phyloP scores from a whole-genome alignment of 2,113 vertebrate genomes.

The Ia io region DNA sequence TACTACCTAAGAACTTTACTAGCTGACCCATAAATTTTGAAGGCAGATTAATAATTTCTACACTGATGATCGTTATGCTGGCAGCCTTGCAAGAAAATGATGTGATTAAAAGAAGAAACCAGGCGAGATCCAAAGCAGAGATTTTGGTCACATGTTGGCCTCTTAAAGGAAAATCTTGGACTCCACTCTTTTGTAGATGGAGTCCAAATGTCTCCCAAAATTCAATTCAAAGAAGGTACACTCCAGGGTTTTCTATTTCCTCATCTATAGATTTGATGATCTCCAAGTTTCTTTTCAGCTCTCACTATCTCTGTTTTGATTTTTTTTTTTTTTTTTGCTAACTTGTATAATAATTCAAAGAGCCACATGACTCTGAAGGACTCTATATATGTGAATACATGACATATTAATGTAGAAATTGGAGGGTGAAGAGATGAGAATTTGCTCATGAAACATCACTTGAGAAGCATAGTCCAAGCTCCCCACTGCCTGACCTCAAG shows the following conservation, averaged over 20 bases:
- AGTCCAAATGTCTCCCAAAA: not conserved
- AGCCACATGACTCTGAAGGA: not conserved
- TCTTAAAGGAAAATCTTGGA: slow-evolving; percentile 6
- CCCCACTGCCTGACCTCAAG: not conserved
- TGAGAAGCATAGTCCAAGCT: not conserved
- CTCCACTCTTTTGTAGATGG: not conserved
- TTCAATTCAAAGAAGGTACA: not conserved
- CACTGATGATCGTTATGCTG: not conserved
- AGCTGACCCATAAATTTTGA: not conserved
- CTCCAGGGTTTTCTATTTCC: not conserved
- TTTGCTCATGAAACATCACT: not conserved
- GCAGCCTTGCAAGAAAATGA: not conserved
- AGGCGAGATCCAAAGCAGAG: not conserved
- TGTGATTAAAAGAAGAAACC: not conserved
- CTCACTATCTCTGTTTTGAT: not conserved
- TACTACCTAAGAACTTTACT: not conserved
- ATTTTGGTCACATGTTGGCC: not conserved
- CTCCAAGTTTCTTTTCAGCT: not conserved
- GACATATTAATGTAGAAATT: slow-evolving; percentile 8
- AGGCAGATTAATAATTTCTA: not conserved
- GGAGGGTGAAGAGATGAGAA: not conserved
- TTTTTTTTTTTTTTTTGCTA: not conserved
- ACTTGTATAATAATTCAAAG: not conserved
- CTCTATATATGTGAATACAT: not conserved
- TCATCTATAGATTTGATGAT: not conserved